phyloP scores from a whole-genome alignment of 2,113 vertebrate genomes.

The Serilophus lunatus region DNA sequence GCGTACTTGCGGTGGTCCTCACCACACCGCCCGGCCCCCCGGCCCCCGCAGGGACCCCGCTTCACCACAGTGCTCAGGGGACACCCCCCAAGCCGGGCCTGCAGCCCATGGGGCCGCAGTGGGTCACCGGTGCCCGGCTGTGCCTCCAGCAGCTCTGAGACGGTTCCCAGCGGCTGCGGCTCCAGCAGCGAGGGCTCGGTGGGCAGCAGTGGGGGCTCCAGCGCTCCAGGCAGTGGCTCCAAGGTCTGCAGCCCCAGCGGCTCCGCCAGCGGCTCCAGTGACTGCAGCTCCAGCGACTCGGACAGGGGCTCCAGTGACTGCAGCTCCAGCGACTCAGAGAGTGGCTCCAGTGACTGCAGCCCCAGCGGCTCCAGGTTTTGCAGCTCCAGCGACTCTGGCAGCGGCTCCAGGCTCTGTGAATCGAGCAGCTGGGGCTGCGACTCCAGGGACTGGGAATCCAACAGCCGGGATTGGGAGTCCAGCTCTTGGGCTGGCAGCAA shows the following conservation, averaged over 20 bases:
- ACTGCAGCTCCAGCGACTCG: constrained; percentile 74
- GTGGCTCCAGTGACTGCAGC: constrained; percentile 69
- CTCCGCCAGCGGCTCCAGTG: constrained; percentile 73
- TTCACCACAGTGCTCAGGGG: constrained; percentile 57
- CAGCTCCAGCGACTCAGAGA: constrained; percentile 69
- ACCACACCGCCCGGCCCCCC: constrained; percentile 63
- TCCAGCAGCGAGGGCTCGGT: constrained; percentile 72
- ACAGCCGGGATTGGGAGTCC: constrained; percentile 70
- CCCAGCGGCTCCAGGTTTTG: constrained; percentile 59
- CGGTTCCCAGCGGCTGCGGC: constrained; percentile 57
- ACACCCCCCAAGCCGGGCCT: constrained; percentile 51
- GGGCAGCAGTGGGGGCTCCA: constrained; percentile 70
- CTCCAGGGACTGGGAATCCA: constrained; percentile 70
- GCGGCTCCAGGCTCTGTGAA: constrained; percentile 72
- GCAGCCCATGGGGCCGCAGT: constrained; percentile 61
- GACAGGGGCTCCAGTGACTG: constrained; percentile 65
- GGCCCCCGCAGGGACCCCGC: constrained; percentile 67
- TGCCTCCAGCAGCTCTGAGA: constrained; percentile 71
- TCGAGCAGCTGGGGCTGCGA: constrained; percentile 72
- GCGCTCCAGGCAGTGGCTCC: constrained; percentile 64
- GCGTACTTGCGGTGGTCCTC: constrained; percentile 87
- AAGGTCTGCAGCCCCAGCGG: constrained; percentile 73
- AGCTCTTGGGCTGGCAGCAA: constrained; percentile 71
- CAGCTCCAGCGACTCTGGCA: constrained; percentile 70
- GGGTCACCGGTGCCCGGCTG: constrained; percentile 68